Evolutionary conservation across 2,113 vertebrate species (phyloP).

Genomic region (Mungos mungo): DNA sequence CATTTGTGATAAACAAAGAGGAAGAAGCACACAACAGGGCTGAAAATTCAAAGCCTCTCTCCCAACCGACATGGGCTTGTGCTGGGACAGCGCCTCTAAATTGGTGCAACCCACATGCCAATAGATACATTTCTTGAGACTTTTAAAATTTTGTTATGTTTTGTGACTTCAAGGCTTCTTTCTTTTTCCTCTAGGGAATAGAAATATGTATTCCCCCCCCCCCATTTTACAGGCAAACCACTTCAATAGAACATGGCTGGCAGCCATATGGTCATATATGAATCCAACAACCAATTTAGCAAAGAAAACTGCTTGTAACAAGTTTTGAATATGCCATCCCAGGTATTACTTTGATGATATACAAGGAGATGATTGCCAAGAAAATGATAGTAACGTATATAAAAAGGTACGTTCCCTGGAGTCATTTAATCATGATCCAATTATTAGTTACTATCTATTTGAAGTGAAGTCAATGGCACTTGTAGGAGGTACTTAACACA

Average conservation of each 20-base stretch:
- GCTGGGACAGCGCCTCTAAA: neutral
- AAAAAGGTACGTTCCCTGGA: slow-evolving; percentile 32
- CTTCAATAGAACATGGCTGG: slow-evolving; percentile 76
- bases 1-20: neutral
- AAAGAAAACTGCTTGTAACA: slow-evolving; percentile 51
- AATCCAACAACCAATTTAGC: slow-evolving; percentile 66
- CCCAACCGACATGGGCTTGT: neutral
- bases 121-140: neutral
- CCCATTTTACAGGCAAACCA: slow-evolving; percentile 73
- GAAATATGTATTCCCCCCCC: slow-evolving; percentile 34
- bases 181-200: neutral
- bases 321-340: slow-evolving; percentile 44
- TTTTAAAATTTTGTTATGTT: slow-evolving; percentile 45
- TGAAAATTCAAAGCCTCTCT: neutral
- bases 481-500: slow-evolving; percentile 60
- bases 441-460: slow-evolving; percentile 52
- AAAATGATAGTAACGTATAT: slow-evolving; percentile 50
- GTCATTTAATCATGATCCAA: slow-evolving; percentile 50
- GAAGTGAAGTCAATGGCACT: slow-evolving; percentile 51
- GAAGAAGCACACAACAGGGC: neutral
- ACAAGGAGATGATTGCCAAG: slow-evolving; percentile 56
- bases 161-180: slow-evolving; percentile 37
- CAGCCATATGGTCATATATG: slow-evolving; percentile 68
- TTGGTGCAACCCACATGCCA: neutral
- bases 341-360: slow-evolving; percentile 65